Conservation (phyloP, 35 echinoderm and acorn worm species). For the Heliocidaris tuberculata region DNA sequence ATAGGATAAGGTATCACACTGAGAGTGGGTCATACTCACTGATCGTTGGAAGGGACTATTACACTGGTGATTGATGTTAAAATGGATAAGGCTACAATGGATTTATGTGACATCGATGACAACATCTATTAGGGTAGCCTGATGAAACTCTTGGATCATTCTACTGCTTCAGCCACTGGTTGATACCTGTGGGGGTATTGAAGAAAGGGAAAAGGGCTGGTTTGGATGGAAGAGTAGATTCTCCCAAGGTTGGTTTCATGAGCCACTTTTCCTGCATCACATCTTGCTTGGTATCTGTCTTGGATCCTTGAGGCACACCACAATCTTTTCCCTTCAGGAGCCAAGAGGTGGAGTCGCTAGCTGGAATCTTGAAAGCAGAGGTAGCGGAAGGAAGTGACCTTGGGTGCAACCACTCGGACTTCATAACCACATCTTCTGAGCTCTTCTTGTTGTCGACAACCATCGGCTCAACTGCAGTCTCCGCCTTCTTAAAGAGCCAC, state of each 20-base stretch:
- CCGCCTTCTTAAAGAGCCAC: not conserved
- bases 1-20: no score
- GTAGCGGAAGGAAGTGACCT: not conserved
- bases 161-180: constrained; percentile 40
- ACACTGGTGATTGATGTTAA: not conserved
- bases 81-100: not conserved
- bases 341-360: not conserved
- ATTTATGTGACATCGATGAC: not conserved
- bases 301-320: not conserved
- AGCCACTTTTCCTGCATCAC: constrained; percentile 16
- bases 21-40: no score
- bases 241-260: not conserved
- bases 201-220: not conserved
- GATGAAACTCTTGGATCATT: not conserved
- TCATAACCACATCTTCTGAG: not conserved
- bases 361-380: not conserved
- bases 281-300: not conserved
- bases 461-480: not conserved
- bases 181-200: not conserved
- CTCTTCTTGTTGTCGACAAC: not conserved
- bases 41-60: no score
- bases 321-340: not conserved
- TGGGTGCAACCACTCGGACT: not conserved
- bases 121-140: not conserved
- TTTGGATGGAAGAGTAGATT: not conserved